Conservation (phyloP, 2,797 vertebrate genomes). For the Gallinago solitaria region DNA sequence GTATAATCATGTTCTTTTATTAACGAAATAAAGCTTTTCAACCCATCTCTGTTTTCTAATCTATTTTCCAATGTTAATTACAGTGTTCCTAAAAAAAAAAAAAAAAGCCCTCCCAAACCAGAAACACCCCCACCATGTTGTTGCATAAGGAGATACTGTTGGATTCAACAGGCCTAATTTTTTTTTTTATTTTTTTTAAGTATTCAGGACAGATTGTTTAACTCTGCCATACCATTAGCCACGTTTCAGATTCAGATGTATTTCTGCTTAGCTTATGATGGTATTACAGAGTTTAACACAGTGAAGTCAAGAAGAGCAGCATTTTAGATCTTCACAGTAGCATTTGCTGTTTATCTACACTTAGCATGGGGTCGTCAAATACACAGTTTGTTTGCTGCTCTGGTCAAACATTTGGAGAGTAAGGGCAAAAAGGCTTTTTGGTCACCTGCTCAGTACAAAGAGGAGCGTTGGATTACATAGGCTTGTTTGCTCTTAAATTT, state of each 20-base stretch:
- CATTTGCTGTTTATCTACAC: not conserved
- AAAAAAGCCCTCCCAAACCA: not conserved
- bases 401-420: not conserved
- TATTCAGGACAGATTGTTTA: not conserved
- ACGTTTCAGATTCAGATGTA: no score
- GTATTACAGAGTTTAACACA: not conserved
- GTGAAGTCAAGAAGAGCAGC: not conserved
- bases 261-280: not conserved
- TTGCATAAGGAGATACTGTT: not conserved
- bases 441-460: not conserved
- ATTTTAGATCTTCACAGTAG: not conserved
- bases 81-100: not conserved
- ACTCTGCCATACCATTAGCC: no score
- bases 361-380: not conserved
- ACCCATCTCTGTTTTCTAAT: not conserved
- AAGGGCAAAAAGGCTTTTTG: not conserved
- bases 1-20: not conserved
- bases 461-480: not conserved
- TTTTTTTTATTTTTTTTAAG: not conserved
- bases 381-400: not conserved
- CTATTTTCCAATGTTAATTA: not conserved
- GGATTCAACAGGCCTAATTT: not conserved
- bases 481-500: not conserved
- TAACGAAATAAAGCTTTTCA: slow-evolving; percentile 43
- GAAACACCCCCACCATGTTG: not conserved